Percentiles rank a stretch among this genome's conserved stretches.
These are phyloP conservation scores for Mellilla xanthometata DNA, from an alignment of 2,888 invertebrate species.

Conservation along the genomic window DNA sequence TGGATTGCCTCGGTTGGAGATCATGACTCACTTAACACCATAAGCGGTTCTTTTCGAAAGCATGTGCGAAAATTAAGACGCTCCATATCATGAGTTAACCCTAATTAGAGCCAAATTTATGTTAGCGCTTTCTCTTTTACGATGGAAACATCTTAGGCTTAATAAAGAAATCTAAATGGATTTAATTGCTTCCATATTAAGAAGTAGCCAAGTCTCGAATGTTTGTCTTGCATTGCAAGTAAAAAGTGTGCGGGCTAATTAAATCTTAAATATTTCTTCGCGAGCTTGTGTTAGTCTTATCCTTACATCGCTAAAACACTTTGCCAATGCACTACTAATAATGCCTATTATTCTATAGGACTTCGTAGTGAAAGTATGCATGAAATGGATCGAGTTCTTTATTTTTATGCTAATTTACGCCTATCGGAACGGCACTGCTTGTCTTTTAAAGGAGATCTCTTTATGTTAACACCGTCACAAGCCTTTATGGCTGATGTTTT, in stretches of 20 bases:
- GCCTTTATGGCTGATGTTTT: not conserved
- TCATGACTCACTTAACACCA: conserved; percentile 8
- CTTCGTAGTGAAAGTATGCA: conserved; percentile 14
- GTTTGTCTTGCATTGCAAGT: conserved; percentile 2
- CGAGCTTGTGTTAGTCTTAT: conserved; percentile 16
- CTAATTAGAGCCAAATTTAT: conserved; percentile 12
- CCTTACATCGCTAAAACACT: conserved; percentile 20
- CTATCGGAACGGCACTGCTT: conserved; percentile 11
- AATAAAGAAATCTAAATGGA: conserved; percentile 1
- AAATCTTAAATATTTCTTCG: conserved; percentile 17
- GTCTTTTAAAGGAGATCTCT: conserved; percentile 3
- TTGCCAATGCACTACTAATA: conserved; percentile 20
- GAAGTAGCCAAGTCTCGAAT: not conserved
- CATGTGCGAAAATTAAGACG: conserved; percentile 15
- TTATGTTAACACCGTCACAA: conserved; percentile 9
- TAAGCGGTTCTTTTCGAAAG: conserved; percentile 14
- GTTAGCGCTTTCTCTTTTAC: conserved; percentile 16
- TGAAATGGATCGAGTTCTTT: conserved; percentile 19
- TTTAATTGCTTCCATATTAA: conserved; percentile 8
- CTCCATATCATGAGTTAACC: conserved; percentile 11
- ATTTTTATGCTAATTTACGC: conserved; percentile 16
- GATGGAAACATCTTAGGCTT: not conserved
- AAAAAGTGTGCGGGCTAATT: conserved; percentile 13
- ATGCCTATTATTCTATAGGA: conserved; percentile 16
- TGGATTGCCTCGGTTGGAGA: conserved; percentile 1